phyloP scores from a whole-genome alignment of 2,888 invertebrate species.

The Heliconius ethilla region DNA sequence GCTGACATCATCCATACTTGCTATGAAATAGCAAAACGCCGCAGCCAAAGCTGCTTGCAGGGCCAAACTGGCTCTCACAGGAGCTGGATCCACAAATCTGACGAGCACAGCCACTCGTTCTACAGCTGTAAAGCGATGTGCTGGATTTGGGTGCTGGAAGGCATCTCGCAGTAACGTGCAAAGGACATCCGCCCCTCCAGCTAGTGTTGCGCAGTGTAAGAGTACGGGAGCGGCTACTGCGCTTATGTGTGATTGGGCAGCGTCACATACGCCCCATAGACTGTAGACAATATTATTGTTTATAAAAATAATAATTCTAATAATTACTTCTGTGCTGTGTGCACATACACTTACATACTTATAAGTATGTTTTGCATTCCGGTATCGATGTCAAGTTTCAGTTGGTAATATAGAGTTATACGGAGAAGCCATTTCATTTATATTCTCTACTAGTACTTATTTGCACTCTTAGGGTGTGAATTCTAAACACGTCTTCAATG shows the following conservation, averaged over 20 bases:
- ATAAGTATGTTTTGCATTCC: too few relatives aligned
- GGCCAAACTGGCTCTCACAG: constrained; percentile 89
- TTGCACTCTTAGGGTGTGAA: too few relatives aligned
- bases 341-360: too few relatives aligned
- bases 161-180: constrained; percentile 97
- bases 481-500: too few relatives aligned
- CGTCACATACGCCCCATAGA: constrained; percentile 95
- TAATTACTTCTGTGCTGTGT: too few relatives aligned
- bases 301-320: neutral
- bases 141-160: constrained; percentile 95
- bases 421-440: too few relatives aligned
- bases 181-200: constrained; percentile 96
- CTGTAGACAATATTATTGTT: constrained; percentile 73
- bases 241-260: constrained; percentile 96
- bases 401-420: too few relatives aligned
- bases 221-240: constrained; percentile 95
- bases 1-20: constrained; percentile 97
- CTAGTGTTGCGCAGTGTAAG: constrained; percentile 96
- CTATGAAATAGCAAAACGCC: constrained; percentile 97
- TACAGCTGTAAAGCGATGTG: constrained; percentile 95
- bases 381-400: too few relatives aligned
- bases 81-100: constrained; percentile 64
- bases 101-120: constrained; percentile 96
- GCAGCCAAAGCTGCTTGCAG: constrained; percentile 97
- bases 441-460: too few relatives aligned